A percentile compares a stretch with the other conserved stretches of the same genome.
Conservation (phyloP, 2,888 invertebrate genomes). For the Carabus problematicus region DNA sequence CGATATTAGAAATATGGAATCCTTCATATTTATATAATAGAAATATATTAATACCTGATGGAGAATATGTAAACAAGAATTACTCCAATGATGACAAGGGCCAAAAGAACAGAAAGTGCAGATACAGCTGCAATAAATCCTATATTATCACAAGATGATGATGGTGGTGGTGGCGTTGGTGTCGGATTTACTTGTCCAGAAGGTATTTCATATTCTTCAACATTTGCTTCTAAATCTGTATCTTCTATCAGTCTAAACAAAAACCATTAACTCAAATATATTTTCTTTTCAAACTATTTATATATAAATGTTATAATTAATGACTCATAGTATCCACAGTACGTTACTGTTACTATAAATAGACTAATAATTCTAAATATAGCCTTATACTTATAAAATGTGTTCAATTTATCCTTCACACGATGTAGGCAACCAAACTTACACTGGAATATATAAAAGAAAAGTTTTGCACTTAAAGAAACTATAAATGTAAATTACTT, state of each 20-base stretch:
- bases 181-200: too few relatives aligned
- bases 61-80: slow-evolving; percentile 40
- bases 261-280: neutral
- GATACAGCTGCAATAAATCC: slow-evolving; percentile 53
- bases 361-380: neutral
- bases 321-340: neutral
- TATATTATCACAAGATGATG: slow-evolving; percentile 37
- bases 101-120: slow-evolving; percentile 51
- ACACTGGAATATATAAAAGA: neutral
- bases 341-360: neutral
- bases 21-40: too few relatives aligned
- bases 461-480: neutral
- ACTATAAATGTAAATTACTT: slow-evolving; percentile 41
- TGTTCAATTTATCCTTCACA: neutral
- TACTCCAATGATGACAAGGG: slow-evolving; percentile 50
- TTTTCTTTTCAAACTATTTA: neutral
- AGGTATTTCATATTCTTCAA: slow-evolving; percentile 30
- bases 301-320: neutral
- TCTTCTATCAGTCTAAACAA: slow-evolving; percentile 10
- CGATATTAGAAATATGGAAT: too few relatives aligned
- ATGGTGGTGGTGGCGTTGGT: too few relatives aligned
- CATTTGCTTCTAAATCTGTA: slow-evolving; percentile 8
- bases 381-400: neutral
- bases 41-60: slow-evolving; percentile 33
- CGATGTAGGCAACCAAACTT: neutral